These are phyloP conservation scores for human DNA, from an alignment of 2,113 vertebrate species.

Conservation along the genomic window GRCh38 chr3:3817001-3817500, in stretches of 20 bases:
- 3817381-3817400: neutral
- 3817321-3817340: slow-evolving; percentile 19
- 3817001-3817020: neutral
- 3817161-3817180: neutral
- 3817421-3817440: neutral
- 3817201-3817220: neutral
- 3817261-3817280: neutral
- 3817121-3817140: neutral
- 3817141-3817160: neutral
- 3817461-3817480: neutral
- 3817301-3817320: neutral
- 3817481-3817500: neutral
- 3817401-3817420: neutral
- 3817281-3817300: slow-evolving; percentile 17
- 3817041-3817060: neutral
- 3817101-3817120: no score
- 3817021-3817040: neutral
- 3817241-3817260: no score
- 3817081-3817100: neutral
- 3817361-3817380: slow-evolving; percentile 25
- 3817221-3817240: neutral
- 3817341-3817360: slow-evolving; percentile 42
- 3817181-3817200: neutral
- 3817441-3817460: neutral
- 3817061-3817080: neutral